phyloP scores from a whole-genome alignment of 2,797 vertebrate genomes.

The Phataginus tetradactyla region DNA sequence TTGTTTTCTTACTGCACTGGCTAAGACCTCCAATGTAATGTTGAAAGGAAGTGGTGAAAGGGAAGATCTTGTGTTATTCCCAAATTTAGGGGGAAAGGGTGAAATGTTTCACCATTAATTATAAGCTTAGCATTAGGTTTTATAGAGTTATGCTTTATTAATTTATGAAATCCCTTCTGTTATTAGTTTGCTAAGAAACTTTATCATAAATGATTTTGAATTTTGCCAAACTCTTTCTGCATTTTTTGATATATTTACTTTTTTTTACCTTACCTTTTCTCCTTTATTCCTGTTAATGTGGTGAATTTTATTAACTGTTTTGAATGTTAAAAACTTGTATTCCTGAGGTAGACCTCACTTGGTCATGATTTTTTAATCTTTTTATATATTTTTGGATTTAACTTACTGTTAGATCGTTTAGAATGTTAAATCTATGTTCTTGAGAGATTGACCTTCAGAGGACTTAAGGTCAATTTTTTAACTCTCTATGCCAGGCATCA shows the following conservation, averaged over 20 bases:
- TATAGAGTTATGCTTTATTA: background rate
- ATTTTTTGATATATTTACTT: background rate
- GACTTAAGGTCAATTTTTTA: background rate
- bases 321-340: background rate
- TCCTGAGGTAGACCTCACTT: background rate
- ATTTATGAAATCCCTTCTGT: background rate
- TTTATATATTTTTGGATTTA: background rate
- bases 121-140: background rate
- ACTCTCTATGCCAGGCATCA: background rate
- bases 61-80: background rate
- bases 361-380: background rate
- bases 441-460: background rate
- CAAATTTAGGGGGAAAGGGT: background rate
- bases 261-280: background rate
- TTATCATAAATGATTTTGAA: background rate
- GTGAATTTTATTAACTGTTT: background rate
- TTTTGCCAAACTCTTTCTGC: background rate
- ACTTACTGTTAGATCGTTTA: background rate
- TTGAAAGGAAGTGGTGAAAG: background rate
- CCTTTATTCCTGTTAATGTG: too few species aligned
- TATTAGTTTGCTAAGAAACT: background rate
- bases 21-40: background rate
- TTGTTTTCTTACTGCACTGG: background rate
- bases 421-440: background rate
- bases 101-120: background rate